phyloP scores from a whole-genome alignment of 2,113 vertebrate species.

The Nerophis lumbriciformis region DNA sequence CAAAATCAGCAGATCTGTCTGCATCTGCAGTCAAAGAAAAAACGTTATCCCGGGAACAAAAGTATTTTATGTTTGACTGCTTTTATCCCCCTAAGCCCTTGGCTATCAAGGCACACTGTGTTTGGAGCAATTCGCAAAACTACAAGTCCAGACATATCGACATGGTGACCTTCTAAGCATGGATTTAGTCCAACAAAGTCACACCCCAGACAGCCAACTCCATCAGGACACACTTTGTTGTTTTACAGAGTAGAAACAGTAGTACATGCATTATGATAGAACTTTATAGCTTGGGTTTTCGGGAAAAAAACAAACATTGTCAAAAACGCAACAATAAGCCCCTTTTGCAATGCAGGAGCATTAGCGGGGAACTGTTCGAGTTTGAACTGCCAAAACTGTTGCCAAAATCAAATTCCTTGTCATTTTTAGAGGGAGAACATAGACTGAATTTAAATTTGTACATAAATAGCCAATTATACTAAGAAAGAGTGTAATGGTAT shows the following conservation, averaged over 20 bases:
- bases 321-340: not conserved
- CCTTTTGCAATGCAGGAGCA: no score
- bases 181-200: constrained; percentile 41
- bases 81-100: constrained; percentile 11
- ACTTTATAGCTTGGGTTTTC: constrained; percentile 9
- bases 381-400: no score
- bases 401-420: not conserved
- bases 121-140: constrained; percentile 23
- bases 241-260: constrained; percentile 13
- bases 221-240: constrained; percentile 19
- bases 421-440: no score
- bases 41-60: constrained; percentile 1
- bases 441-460: no score
- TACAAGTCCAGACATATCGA: constrained; percentile 38
- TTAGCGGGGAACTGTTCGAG: no score
- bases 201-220: constrained; percentile 29
- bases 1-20: not conserved
- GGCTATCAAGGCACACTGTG: not conserved
- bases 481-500: no score
- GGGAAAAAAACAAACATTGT: constrained; percentile 14
- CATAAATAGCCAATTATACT: no score
- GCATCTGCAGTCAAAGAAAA: constrained; percentile 6
- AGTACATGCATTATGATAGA: not conserved
- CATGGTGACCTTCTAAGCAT: constrained; percentile 36
- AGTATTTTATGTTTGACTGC: constrained; percentile 4